These are phyloP conservation scores for Salvelinus fontinalis DNA, from an alignment of 2,113 vertebrate species.

Conservation along the genomic window DNA sequence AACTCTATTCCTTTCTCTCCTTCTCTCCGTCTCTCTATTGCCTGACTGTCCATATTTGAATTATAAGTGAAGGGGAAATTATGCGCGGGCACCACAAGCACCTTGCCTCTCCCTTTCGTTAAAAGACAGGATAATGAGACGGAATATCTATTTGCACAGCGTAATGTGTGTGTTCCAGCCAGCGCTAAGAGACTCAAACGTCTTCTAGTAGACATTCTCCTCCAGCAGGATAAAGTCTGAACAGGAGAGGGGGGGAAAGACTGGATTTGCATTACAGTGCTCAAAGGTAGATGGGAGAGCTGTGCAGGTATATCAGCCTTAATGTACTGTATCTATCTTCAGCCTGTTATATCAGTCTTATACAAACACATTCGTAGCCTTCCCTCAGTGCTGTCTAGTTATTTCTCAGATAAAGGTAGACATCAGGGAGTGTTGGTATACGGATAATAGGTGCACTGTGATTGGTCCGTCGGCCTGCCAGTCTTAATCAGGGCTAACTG, in stretches of 20 bases:
- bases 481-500: conserved; percentile 61
- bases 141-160: conserved; percentile 74
- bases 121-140: conserved; percentile 79
- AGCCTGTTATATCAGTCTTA: not conserved
- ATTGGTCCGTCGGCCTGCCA: conserved; percentile 56
- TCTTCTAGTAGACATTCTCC: conserved; percentile 29
- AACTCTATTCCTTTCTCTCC: conserved; percentile 20
- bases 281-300: not conserved
- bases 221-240: not conserved
- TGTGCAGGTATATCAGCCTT: not conserved
- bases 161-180: conserved; percentile 74
- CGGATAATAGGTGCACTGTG: conserved; percentile 12
- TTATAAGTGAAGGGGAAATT: conserved; percentile 61
- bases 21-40: conserved; percentile 38
- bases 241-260: not conserved
- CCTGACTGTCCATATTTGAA: conserved; percentile 60
- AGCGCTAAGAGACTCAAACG: conserved; percentile 59
- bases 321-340: not conserved
- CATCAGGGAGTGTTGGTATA: not conserved
- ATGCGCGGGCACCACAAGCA: conserved; percentile 64
- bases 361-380: not conserved
- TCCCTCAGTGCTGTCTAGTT: not conserved
- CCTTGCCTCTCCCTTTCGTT: conserved; percentile 65
- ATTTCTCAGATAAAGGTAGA: not conserved
- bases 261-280: not conserved